Evolutionary conservation across 2,113 vertebrate genomes (phyloP), one percentile per base, ranked within the genome.

Genomic region (Ciconia maguari): DNA sequence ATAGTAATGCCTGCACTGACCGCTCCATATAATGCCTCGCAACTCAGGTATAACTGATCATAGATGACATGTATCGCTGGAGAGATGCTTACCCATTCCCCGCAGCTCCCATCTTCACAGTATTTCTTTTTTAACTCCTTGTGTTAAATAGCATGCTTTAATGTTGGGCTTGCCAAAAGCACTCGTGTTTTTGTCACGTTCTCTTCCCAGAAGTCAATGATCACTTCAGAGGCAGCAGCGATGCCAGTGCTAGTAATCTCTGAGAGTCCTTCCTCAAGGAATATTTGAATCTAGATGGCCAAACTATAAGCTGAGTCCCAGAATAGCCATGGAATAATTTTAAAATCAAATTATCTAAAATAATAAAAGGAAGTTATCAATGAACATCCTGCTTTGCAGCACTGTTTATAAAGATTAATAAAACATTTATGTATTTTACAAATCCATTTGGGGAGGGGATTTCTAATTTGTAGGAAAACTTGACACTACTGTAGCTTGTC

Each of bases 21-120:
- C 48, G 32, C 38, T 91, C 70, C 18, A 16, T 52, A 15, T 60
- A 24, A 30, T 1, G 4, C 44, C 70, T 85, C 0, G 0, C 48
- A 51, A 2, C 26, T 52, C 38, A 21, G 61, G 44, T 57, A 32
- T 16, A 54, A 60, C 38, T 71, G 52, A 30, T 71, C 52, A 46
- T 0, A 55, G 61, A n/a, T 36, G 57, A 79, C 34, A 68, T 0
- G 0, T n/a, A 42, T 51, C 38, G 38, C 49, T 76, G 78, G 13
- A 68, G 24, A 85, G 65, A 57, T 36, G 42, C 57, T 85, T 68
- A 60, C n/a, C 34, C 27, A 19, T 61, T 38, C 60, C 24, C 60
- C 0, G 0, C 16, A 78, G 65, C 51, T 75, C 44, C 52, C 61
- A 52, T n/a, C 66, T 64, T 54, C 74, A 32, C 6, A 30, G 9